Percentiles rank a stretch among this genome's conserved stretches.
Evolutionary conservation across 2,797 vertebrate genomes (phyloP).

Genomic region (Melanotaenia maccullochi): DNA sequence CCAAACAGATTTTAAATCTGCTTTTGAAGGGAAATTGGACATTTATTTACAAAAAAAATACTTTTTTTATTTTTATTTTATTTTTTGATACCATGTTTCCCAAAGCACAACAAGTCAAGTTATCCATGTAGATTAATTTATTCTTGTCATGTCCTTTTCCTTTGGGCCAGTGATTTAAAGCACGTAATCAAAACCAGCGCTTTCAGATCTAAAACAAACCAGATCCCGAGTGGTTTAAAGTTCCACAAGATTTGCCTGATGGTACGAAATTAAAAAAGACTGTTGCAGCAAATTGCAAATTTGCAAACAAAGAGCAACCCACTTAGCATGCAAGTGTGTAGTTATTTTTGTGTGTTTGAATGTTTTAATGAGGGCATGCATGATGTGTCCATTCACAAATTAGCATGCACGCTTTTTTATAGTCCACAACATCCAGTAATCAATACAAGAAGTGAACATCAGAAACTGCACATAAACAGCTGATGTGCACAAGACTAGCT

Average conservation of each 20-base stretch:
- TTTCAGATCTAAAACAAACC: slow-evolving; percentile 34
- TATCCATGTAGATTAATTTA: neutral
- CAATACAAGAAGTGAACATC: slow-evolving; percentile 16
- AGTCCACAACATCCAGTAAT: neutral
- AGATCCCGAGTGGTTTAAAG: slow-evolving; percentile 25
- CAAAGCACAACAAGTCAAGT: neutral
- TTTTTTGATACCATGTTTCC: neutral
- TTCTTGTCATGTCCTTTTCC: slow-evolving; percentile 10
- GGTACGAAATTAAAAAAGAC: slow-evolving; percentile 37
- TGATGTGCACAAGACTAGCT: slow-evolving; percentile 4
- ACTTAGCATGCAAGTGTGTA: neutral
- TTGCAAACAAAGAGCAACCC: neutral
- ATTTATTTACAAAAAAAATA: neutral
- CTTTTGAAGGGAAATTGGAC: neutral
- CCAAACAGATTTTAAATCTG: neutral
- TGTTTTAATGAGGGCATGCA: slow-evolving; percentile 17
- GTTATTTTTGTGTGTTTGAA: slow-evolving; percentile 5
- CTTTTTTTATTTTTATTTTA: neutral
- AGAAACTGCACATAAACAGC: slow-evolving; percentile 1
- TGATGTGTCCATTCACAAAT: slow-evolving; percentile 9
- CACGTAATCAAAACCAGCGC: slow-evolving; percentile 17
- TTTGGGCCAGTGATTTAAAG: neutral
- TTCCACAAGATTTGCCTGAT: slow-evolving; percentile 27
- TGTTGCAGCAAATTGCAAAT: too few relatives aligned
- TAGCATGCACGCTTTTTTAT: slow-evolving; percentile 5